Evolutionary conservation across 2,113 vertebrate genomes (phyloP).

Genomic region (Seriola dumerili): DNA sequence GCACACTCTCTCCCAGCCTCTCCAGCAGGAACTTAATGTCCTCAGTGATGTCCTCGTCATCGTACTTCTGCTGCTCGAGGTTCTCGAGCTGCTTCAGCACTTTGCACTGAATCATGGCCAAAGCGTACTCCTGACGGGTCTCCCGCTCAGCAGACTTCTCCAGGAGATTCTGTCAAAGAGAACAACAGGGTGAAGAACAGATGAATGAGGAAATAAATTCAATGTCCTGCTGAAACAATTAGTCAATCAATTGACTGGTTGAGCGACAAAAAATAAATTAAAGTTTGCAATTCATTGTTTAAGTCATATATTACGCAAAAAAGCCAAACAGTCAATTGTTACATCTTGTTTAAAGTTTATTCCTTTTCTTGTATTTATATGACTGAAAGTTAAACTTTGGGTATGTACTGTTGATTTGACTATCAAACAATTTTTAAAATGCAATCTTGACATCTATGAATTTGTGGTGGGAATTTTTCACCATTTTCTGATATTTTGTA

Average conservation of each 20-base stretch:
- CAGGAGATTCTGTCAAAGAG: slow-evolving; percentile 90
- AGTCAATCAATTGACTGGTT: not conserved
- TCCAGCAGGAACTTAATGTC: slow-evolving; percentile 99
- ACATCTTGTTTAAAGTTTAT: not conserved
- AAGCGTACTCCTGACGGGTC: slow-evolving; percentile 96
- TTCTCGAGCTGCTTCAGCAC: slow-evolving; percentile 99
- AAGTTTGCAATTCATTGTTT: not conserved
- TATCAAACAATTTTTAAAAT: not conserved
- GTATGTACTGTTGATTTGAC: not conserved
- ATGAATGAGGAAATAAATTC: not conserved
- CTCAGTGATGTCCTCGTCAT: slow-evolving; percentile 98
- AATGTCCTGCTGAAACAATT: not conserved
- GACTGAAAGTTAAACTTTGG: not conserved
- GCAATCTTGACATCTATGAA: not conserved
- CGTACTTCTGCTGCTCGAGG: slow-evolving; percentile 98
- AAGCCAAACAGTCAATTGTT: not conserved
- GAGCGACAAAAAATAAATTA: not conserved
- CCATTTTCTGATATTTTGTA: too few species aligned
- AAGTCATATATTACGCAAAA: not conserved
- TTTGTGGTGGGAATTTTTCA: too few species aligned
- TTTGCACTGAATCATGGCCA: slow-evolving; percentile 99
- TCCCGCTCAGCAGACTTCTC: slow-evolving; percentile 96
- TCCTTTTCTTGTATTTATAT: not conserved
- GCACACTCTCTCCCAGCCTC: slow-evolving; percentile 96
- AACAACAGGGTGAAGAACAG: not conserved